Base-by-base conservation (phyloP, 2,113 vertebrate species). In the Ascaphus truei region DNA sequence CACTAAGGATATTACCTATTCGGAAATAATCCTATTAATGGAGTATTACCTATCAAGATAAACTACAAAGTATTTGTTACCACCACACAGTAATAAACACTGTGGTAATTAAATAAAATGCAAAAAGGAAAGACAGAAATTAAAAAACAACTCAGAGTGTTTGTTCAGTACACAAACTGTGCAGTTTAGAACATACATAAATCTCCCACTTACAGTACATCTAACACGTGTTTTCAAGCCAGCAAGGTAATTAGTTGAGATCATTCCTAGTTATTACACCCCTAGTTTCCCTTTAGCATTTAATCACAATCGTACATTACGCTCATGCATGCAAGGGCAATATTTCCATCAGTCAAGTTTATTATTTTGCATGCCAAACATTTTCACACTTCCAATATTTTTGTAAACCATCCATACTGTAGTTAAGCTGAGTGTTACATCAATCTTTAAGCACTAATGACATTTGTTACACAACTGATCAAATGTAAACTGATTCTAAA, bases 161-260 rank as follows among this genome's bases (percentile, higher is more conserved):
- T n/a, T n/a, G n/a, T n/a, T n/a, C n/a, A n/a, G n/a, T n/a, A n/a
- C n/a, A n/a, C n/a, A n/a, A n/a, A n/a, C n/a, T n/a, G n/a, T n/a
- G n/a, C n/a, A n/a, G n/a, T n/a, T n/a, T n/a, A 43, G 55, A 65
- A 26, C 50, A 50, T 30, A 45, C 37, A 47, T 68, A 58, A 47
- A 47, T 33, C 3, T 25, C 15, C 2, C 9, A 56, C 63, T 43
- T 30, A 27, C 56, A 39, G 9, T 36, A 7, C 6, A 51, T 3
- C 1, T 65, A 68, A 73, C 68, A 72, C 0, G 1, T 73, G 68
- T 71, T 64, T 63, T 43, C 34, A 7, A 41, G 26, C 15, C 72
- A 68, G 74, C 73, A 73, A 61, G 72, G 37, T 60, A 31, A 71
- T 64, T 74, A 79, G 64, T 63, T 78, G 80, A 73, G 69, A 74